Base-by-base conservation (phyloP, 2,888 invertebrate genomes). In the Hymenopus coronatus region DNA sequence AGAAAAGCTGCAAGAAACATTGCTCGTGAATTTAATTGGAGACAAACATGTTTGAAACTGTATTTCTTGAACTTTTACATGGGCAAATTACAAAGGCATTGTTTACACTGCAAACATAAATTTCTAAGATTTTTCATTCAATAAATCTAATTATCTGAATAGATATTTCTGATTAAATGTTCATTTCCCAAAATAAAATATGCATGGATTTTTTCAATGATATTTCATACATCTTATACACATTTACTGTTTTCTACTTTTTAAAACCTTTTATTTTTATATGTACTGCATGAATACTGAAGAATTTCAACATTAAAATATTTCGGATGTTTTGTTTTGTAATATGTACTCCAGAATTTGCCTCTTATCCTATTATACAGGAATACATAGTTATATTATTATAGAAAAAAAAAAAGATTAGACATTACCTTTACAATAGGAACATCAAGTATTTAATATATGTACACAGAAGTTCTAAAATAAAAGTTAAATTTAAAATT, bases 391-490 rank as follows among this genome's bases (percentile, higher is more conserved):
- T 70, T 70, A 70, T 70, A 70, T 70, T 70, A 70, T 15, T 20
- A 70, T 20, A 70, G 54, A 70, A 70, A 70, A 85, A 33, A 40
- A 46, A 85, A 46, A 46, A 40, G 46, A 85, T 70, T n/a, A 85
- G 85, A 46, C 46, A n/a, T 40, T 46, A 85, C n/a, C n/a, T 40
- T 85, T 85, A 46, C 85, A 46, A 46, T 85, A 85, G 85, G 85
- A 85, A 85, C 85, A 85, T 85, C 85, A 85, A 85, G 15, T 40
- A 85, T 70, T 15, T 70, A 70, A 70, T 85, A 84, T 85, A 85
- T 85, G 46, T 85, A 85, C 85, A 85, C 12, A 46, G 30, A 84
- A 28, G 12, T 84, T 30, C 14, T 30, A 84, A 84, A 84, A 84
- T 30, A 84, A 46, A 46, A 14, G 20, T 20, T 70, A 70, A 70